Base-by-base conservation (phyloP, 2,113 vertebrate genomes). In the Protomyctophum bolini region DNA sequence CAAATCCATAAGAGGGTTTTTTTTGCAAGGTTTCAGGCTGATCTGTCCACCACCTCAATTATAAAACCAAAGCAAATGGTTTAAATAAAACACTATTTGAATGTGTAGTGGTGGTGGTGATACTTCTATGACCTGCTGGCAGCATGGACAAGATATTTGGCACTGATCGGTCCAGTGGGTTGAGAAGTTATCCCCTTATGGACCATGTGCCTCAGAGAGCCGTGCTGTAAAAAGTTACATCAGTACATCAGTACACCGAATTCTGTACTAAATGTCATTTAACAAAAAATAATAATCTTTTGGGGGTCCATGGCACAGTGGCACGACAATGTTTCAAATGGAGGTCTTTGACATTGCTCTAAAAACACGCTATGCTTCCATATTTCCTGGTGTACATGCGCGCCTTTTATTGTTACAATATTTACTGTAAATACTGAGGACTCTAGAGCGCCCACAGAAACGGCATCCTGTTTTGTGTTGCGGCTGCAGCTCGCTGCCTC, bases 401-500 rank as follows among this genome's bases (percentile, higher is more conserved):
- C 28, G 29, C 66, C 3, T 41, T 21, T 41, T 41, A 41, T 41
- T 41, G 33, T 41, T 41, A 41, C 33, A 0, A 41, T 41, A 41
- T 41, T 4, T 41, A 62, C 14, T 50, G 57, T 66, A 58, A 71
- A 57, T 71, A 29, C 12, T 66, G 71, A 68, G 61, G 75, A 50
- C 69, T 55, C 28, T 68, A 75, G 67, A 83, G 70, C 65, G 77
- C 70, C 80, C 80, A 79, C 78, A 88, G 77, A 91, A 88, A 91
- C 80, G 77, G 63, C 73, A 72, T 79, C 82, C 72, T 97, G 91
- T 95, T 94, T 96, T 98, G 88, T 98, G 94, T 98, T 97, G 90
- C 63, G 95, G 95, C 94, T 94, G 87, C 95, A 99, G 98, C 95
- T 98, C 85, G 92, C 93, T 59, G 91, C 94, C 75, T 95, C 96